These are phyloP conservation scores for Cnemophilus loriae DNA, from an alignment of 2,113 vertebrate genomes.

Conservation along the genomic window DNA sequence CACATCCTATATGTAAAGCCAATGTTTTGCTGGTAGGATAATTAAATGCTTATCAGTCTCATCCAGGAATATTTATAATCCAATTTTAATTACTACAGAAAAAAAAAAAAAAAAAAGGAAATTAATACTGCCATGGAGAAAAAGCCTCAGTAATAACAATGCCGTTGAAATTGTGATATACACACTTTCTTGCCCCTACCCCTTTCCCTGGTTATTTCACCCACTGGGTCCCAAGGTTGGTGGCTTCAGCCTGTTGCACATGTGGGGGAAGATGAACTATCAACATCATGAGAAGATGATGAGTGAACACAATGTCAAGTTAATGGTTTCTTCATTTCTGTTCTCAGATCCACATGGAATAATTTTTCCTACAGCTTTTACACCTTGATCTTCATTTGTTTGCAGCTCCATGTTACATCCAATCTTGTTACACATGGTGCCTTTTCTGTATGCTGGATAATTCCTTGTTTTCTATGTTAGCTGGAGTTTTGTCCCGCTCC, in stretches of 20 bases:
- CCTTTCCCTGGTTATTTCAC: not conserved
- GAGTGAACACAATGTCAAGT: not conserved
- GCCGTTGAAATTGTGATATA: not conserved
- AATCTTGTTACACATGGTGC: not conserved
- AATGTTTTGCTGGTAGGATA: not conserved
- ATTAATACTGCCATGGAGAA: not conserved
- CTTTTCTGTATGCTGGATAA: not conserved
- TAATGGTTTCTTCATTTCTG: not conserved
- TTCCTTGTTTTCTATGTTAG: not conserved
- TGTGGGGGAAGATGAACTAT: not conserved
- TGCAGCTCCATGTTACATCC: not conserved
- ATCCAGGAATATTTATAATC: not conserved
- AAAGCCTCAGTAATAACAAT: not conserved
- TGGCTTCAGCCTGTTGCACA: not conserved
- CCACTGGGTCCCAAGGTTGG: not conserved
- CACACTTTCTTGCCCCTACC: not conserved
- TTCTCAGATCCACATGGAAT: not conserved
- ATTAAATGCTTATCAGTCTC: not conserved
- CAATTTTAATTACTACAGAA: not conserved
- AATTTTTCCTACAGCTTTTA: not conserved
- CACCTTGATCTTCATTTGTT: not conserved
- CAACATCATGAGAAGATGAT: not conserved
- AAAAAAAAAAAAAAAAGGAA: not conserved
- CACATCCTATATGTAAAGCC: not conserved
- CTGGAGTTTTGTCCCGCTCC: not conserved